phyloP scores from a whole-genome alignment of 1,140 invertebrate genomes.

The Helicoverpa armigera region DNA sequence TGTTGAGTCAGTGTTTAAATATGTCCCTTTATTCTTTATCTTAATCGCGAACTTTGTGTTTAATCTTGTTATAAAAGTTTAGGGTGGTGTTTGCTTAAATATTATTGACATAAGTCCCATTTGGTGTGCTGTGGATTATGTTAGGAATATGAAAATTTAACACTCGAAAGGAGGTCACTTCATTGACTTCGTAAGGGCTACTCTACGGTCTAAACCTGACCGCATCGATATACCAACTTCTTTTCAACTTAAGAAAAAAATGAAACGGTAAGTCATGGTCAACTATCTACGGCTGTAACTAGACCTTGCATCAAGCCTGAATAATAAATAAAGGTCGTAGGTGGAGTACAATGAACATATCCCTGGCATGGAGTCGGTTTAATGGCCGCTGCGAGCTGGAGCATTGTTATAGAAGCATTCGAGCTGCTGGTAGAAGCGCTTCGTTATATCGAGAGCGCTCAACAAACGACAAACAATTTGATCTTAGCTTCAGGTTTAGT shows the following conservation, averaged over 20 bases:
- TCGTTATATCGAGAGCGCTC: conserved; percentile 20
- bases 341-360: background rate
- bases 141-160: too few species aligned
- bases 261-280: too few species aligned
- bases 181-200: too few species aligned
- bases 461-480: conserved; percentile 34
- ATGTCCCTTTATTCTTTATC: conserved; percentile 14
- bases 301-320: too few species aligned
- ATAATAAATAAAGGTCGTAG: background rate
- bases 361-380: background rate
- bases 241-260: too few species aligned
- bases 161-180: too few species aligned
- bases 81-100: background rate
- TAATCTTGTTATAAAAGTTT: background rate
- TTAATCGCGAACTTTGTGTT: background rate
- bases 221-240: too few species aligned
- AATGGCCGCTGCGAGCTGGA: background rate
- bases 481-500: conserved; percentile 14
- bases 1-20: conserved; percentile 32
- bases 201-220: too few species aligned
- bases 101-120: background rate
- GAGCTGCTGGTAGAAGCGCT: conserved; percentile 11
- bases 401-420: conserved; percentile 33
- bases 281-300: too few species aligned
- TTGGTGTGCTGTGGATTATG: background rate